phyloP scores from a whole-genome alignment of 1,140 invertebrate species.

The Apolygus lucorum region DNA sequence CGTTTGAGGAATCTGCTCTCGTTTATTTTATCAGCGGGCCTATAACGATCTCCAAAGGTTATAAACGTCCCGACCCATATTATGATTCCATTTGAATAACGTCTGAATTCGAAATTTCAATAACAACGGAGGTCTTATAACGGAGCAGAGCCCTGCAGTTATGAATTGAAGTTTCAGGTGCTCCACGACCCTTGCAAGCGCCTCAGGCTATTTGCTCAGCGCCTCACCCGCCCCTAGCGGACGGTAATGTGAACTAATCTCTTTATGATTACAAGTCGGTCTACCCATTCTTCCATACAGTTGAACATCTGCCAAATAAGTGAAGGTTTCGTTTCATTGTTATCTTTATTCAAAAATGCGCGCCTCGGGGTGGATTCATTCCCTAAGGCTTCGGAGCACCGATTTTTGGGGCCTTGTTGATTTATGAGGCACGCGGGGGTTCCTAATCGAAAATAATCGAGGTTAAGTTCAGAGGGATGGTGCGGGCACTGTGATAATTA shows the following conservation, averaged over 20 bases:
- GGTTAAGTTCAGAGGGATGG: too few species aligned
- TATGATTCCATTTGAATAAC: background rate
- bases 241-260: background rate
- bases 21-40: background rate
- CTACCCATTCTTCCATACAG: background rate
- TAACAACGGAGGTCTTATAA: background rate
- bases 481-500: too few species aligned
- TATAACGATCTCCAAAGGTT: background rate
- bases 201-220: background rate
- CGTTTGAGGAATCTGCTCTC: background rate
- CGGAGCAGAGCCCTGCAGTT: background rate
- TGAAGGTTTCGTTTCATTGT: background rate
- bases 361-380: background rate
- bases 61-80: too few species aligned
- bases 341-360: background rate
- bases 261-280: background rate
- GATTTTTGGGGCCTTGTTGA: background rate
- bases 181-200: background rate
- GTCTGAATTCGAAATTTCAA: background rate
- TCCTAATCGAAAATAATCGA: background rate
- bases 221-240: background rate
- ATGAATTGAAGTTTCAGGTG: background rate
- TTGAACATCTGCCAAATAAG: constrained; percentile 1
- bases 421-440: background rate
- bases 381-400: background rate